phyloP scores from a whole-genome alignment of 2,113 vertebrate genomes.

The Microtus montanus region DNA sequence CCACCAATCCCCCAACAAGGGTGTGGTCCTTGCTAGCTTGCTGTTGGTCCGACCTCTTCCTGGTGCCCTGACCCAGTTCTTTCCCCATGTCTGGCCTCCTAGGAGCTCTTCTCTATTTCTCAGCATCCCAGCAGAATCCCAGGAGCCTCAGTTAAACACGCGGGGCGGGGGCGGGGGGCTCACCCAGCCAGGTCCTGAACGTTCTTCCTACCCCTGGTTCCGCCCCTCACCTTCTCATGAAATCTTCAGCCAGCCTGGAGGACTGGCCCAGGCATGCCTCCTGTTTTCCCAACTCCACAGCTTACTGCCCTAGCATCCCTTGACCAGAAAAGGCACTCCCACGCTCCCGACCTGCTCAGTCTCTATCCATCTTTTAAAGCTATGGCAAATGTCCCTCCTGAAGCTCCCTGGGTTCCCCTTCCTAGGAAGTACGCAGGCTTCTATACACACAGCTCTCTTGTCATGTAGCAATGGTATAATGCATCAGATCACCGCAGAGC shows the following conservation, averaged over 20 bases:
- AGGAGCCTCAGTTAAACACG: not conserved
- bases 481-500: not conserved
- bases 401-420: slow-evolving; percentile 2
- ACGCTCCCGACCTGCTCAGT: not conserved
- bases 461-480: not conserved
- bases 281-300: slow-evolving; percentile 55
- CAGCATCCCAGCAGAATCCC: not conserved
- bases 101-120: not conserved
- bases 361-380: slow-evolving; percentile 48
- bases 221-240: not conserved
- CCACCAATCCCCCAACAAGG: not conserved
- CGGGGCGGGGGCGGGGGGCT: not conserved
- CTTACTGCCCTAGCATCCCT: not conserved
- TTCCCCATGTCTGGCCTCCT: not conserved
- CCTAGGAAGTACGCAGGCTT: not conserved
- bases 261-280: slow-evolving; percentile 45
- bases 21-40: not conserved
- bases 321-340: slow-evolving; percentile 29
- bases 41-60: not conserved
- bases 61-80: not conserved
- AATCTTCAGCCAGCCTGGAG: slow-evolving; percentile 8
- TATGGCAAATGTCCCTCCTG: not conserved
- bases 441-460: not conserved
- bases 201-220: not conserved
- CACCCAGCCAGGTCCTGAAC: slow-evolving; percentile 26